Conservation (phyloP, 2,113 vertebrate species). For the Vidua macroura region DNA sequence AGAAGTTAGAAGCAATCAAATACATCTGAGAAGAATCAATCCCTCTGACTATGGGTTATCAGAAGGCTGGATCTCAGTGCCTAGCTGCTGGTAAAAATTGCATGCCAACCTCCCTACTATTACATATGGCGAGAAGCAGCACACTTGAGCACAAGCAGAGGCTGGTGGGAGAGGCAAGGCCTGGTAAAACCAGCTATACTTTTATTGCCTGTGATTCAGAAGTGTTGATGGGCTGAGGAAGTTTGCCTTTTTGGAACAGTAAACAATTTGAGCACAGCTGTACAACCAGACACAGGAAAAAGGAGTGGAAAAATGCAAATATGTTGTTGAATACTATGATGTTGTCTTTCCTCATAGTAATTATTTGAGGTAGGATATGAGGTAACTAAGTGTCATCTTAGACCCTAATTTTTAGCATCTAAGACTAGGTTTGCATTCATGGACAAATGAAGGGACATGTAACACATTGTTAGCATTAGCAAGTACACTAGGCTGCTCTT, state of each 20-base stretch:
- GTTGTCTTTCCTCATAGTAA: background rate
- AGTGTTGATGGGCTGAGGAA: background rate
- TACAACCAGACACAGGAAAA: background rate
- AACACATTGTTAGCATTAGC: background rate
- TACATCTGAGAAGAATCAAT: background rate
- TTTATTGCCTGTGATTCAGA: background rate
- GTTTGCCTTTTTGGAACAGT: background rate
- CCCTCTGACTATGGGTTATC: background rate
- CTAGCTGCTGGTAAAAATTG: background rate
- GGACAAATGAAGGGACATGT: background rate
- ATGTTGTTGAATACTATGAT: background rate
- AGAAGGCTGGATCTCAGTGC: background rate
- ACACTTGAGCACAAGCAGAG: background rate
- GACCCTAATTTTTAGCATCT: background rate
- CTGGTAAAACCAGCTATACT: background rate
- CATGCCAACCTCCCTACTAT: background rate
- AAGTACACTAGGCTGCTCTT: background rate
- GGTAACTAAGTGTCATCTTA: background rate
- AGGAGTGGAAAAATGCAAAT: background rate
- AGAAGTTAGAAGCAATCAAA: background rate
- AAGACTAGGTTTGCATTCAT: background rate
- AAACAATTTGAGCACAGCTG: background rate
- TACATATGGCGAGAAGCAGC: fast-evolving
- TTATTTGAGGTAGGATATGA: background rate
- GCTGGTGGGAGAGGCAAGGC: background rate